Base-by-base conservation (phyloP, 2,797 vertebrate species). In the Protonibea diacanthus region DNA sequence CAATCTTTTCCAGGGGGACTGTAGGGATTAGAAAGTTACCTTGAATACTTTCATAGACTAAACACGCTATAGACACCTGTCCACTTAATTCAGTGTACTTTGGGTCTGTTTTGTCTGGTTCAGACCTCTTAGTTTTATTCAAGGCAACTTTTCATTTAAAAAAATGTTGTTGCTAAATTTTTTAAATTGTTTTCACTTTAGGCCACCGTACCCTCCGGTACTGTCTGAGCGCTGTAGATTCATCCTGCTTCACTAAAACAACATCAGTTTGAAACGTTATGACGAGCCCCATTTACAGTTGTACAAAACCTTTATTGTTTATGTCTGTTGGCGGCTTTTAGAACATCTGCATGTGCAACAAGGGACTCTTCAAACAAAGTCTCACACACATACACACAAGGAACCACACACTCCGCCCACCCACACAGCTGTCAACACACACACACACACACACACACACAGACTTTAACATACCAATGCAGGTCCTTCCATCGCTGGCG, bases 401-500 rank as follows among this genome's bases (percentile, higher is more conserved):
- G 47, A 33, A 74, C 6, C 3, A 68, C 27, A 74, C 25, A 78
- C 12, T 27, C 66, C 47, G 1, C 68, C 59, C 55, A 53, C 77
- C 21, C 62, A 51, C 70, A 77, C 76, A 80, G 73, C 71, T 66
- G 65, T 69, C 48, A 42, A 51, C 59, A 58, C 44, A 55, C 71
- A 61, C 21, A 58, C 75, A 74, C 70, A 52, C 21, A 75, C 29
- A 68, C 52, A 49, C 5, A 57, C 21, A 68, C 42, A 74, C 38
- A 72, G 44, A 23, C 6, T 9, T 0, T 4, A 18, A 69, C 78
- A 0, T 72, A 93, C 92, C 88, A 0, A 85, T 38, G 71, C 93
- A 94, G 71, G 86, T 94, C 45, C 0, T 86, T 0, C 96, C 96
- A 1, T 96, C 94, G 0, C 86, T 89, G 61, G 94, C 93, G 57